Base-by-base conservation (phyloP, 2,888 invertebrate species). In the Drosophila lacicola region DNA sequence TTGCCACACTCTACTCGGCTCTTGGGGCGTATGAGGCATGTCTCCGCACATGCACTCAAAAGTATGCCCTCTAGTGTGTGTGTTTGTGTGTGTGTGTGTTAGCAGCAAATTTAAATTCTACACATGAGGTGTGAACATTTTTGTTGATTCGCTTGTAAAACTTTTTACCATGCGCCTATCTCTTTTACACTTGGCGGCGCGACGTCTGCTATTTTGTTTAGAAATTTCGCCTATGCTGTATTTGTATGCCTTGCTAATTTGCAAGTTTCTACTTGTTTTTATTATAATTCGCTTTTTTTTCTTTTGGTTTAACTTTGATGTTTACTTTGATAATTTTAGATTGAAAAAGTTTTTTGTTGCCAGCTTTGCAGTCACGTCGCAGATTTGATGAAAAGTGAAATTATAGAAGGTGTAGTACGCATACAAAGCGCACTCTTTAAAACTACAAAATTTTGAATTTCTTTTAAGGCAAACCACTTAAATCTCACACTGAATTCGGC, bases 301-400 rank as follows among this genome's bases (percentile, higher is more conserved):
- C 47, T 53, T 44, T 55, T 34, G 47, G 47, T 50, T 54, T 57
- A 76, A 79, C 88, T 88, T 82, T 88, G 88, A 82, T 82, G 79
- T 88, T 82, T 76, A 74, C 82, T 85, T 82, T 82, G 88, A 88
- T 83, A 83, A 82, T 85, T 82, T 82, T 79, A 74, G 85, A 88
- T 82, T 88, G 77, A 82, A 82, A 83, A 83, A 83, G 82, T 85
- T 82, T 82, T 42, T 8, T 8, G 42, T 17, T 58, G 42, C 44
- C 49, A 56, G 25, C 29, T 67, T 76, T 25, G 37, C 17, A 42
- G 74, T 56, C 77, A 75, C 78, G 74, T 75, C 45, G 72, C 67
- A 45, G 41, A 34, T 61, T 57, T 76, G 69, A 69, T 62, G 55
- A 63, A 66, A 75, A 78, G 56, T 54, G 58, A 78, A 77, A 76